Base-by-base conservation (phyloP, 1,140 invertebrate species). In the Orius laevigatus region DNA sequence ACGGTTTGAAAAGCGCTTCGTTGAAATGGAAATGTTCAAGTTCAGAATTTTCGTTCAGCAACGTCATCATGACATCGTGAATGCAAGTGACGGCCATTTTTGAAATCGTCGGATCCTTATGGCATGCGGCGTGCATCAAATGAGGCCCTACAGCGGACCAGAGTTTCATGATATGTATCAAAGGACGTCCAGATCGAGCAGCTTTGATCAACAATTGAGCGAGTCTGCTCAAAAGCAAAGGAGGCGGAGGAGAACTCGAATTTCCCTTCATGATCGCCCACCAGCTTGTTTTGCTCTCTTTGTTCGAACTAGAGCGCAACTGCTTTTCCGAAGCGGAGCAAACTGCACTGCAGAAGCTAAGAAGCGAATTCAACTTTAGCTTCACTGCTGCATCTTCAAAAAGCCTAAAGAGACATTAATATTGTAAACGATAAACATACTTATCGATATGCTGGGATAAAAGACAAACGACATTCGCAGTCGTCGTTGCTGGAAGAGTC, bases 21-120 rank as follows among this genome's bases (percentile, higher is more conserved):
- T 95, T 94, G 59, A 93, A 91, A 60, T 95, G 89, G 62, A 93
- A 95, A 66, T 93, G 84, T 0, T 87, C 79, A 39, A 90, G 63
- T 62, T 96, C 91, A 1, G 79, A 71, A 60, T 89, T 84, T 59
- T 87, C 84, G 55, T 86, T 85, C n/a, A 95, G 65, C 12, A 94
- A 62, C 0, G 84, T 78, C 4, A 83, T 88, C 35, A 93, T 85
- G 14, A 86, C 82, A 59, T 93, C 89, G 60, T 94, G 89, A 44
- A 95, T 84, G 56, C 86, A 90, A 55, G 84, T 78, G n/a, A 95
- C 86, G 0, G 89, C 86, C 58, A 89, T 81, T 62, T 92, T 93
- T 0, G 87, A 88, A 50, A 94, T 85, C 43, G 76, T 71, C 25
- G 79, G 71, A 58, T 94, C 89, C 57, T 85, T 84, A 61, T 92